Evolutionary conservation across 2,113 vertebrate species (phyloP), one percentile per base, ranked within the genome.

Genomic region (Odontophorus gujanensis): DNA sequence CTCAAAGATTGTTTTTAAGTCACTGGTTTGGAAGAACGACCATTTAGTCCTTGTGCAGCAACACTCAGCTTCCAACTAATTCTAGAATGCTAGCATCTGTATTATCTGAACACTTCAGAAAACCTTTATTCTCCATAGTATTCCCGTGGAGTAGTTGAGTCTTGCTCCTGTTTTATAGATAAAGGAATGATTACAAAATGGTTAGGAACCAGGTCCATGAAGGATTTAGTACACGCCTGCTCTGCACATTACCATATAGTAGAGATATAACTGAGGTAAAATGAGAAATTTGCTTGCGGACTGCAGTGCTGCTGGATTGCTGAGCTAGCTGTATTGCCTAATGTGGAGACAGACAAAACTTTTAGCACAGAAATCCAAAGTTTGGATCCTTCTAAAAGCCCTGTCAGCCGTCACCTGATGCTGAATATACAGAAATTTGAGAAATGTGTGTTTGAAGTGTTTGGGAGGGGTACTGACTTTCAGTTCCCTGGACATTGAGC

Each of bases 361-460:
- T 87, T 47, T 73, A 71, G 75, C 48, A 53, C 48, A 68, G 65
- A 77, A 87, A 89, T 87, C 59, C 63, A 73, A 62, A 82, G 53
- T 82, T 57, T 42, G 66, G 30, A 34, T 77, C 62, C 16, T 34
- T 86, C 89, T n/a, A 75, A 82, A 95, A 85, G n/a, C 42, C 9
- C 9, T 3, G 2, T 72, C 57, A 91, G 51, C 66, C 68, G 50
- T 63, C 75, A 92, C 43, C 45, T 57, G 59, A 89, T 57, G 36
- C 74, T 69, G 48, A 76, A 92, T 75, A 45, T 81, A 51, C 62
- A 68, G 81, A 81, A 91, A 96, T 67, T 68, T 72, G 74, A 94
- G 67, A 75, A 87, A 75, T 14, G 32, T 58, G 40, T 36, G 9
- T 73, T 76, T 83, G 68, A 90, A 76, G 68, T 26, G 1, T 85